These are phyloP conservation scores for Temnothorax curvispinosus DNA, from an alignment of 1,140 invertebrate species.

Conservation along the genomic window DNA sequence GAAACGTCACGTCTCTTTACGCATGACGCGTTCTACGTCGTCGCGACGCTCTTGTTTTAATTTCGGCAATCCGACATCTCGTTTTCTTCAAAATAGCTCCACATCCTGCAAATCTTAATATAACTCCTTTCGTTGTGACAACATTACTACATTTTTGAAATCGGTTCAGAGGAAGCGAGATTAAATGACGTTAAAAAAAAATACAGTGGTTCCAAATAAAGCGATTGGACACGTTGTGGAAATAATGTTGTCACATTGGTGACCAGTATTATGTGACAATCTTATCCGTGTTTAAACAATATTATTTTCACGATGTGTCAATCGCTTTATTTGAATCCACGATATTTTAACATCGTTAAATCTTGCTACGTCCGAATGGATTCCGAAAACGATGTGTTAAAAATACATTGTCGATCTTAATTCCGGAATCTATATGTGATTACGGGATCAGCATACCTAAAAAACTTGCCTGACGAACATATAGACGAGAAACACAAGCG, in stretches of 20 bases:
- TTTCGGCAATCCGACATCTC: conserved; percentile 7
- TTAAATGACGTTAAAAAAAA: too few species aligned
- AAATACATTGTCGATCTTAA: neutral
- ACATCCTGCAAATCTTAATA: neutral
- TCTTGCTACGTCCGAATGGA: neutral
- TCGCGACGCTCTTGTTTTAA: neutral
- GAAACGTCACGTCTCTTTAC: conserved; percentile 67
- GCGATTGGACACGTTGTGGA: too few species aligned
- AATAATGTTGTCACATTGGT: too few species aligned
- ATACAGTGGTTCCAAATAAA: too few species aligned
- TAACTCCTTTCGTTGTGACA: neutral
- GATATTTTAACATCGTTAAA: neutral
- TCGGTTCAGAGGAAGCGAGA: too few species aligned
- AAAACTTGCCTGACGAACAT: neutral
- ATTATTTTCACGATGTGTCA: neutral
- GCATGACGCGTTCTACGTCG: neutral
- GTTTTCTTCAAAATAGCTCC: neutral
- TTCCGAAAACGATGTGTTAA: neutral
- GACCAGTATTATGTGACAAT: too few species aligned
- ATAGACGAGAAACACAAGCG: neutral
- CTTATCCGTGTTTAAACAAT: neutral
- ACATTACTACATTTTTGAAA: neutral
- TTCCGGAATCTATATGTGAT: neutral
- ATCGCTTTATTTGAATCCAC: neutral
- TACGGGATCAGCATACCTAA: neutral